Evolutionary conservation across 2,113 vertebrate species (phyloP).

Genomic region (Anthoscopus minutus): DNA sequence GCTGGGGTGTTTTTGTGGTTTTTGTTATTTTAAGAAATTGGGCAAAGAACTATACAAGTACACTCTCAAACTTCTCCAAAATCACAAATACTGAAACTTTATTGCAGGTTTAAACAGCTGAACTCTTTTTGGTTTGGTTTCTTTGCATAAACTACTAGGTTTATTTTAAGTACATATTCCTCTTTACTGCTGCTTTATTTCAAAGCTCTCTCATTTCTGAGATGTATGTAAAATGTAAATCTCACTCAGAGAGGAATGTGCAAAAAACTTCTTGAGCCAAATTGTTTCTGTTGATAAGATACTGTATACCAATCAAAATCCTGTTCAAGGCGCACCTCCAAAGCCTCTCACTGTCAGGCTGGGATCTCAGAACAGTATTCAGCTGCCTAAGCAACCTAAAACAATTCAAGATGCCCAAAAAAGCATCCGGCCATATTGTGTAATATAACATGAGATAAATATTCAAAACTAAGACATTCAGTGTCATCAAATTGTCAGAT

Average conservation of each 20-base stretch:
- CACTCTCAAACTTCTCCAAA: not conserved
- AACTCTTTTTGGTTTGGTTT: not conserved
- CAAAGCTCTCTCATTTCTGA: not conserved
- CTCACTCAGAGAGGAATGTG: not conserved
- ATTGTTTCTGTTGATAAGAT: not conserved
- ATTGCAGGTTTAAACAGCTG: not conserved
- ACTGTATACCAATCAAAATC: not conserved
- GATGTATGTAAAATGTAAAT: not conserved
- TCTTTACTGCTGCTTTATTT: not conserved
- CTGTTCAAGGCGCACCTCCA: not conserved
- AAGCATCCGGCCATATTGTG: not conserved
- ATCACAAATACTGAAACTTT: not conserved
- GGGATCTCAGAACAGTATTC: not conserved
- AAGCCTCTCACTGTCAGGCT: not conserved
- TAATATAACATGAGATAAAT: not conserved
- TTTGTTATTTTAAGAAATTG: not conserved
- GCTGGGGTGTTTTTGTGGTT: rapidly evolving
- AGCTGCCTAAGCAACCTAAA: not conserved
- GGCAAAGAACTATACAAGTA: not conserved
- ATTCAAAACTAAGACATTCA: not conserved
- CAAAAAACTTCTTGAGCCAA: not conserved
- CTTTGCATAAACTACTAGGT: not conserved
- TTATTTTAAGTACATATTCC: not conserved
- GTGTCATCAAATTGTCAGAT: not conserved
- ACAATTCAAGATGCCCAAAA: not conserved